Base-by-base conservation (phyloP, 2,888 invertebrate genomes). In the Folsomia manolachei region DNA sequence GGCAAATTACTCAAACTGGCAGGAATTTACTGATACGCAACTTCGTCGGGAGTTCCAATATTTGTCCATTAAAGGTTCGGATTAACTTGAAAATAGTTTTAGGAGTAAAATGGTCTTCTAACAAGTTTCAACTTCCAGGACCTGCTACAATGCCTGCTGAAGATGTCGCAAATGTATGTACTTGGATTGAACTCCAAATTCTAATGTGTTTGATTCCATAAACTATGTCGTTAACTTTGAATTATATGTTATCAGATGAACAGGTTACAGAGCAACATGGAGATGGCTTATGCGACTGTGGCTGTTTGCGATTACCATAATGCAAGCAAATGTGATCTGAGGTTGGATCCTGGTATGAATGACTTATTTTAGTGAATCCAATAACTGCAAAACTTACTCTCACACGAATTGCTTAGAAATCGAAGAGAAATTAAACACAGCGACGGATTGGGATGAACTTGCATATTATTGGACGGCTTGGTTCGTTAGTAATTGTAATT, bases 261-360 rank as follows among this genome's bases (percentile, higher is more conserved):
- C 25, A 63, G 73, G 24, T 24, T 83, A 11, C 78, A 81, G 27
- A 81, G 82, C 1, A 78, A 82, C 19, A 82, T 84, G 82, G 81
- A 82, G 63, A 78, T 81, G 11, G 82, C 82, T 27, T 84, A 84
- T 76, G 81, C 83, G 63, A 82, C 82, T 14, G 83, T 83, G 0
- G 80, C 77, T 21, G 79, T 83, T 18, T 81, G 81, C 66, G 79
- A 81, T 19, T 81, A 79, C 67, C 75, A 63, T 60, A 79, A 71
- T 76, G 52, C 21, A 7, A 52, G 67, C 2, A 75, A 81, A 52
- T 81, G 81, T 62, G 75, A 76, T 26, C 74, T 79, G 26, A 66
- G 73, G 1, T 65, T 83, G 52, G 82, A 82, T 27, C 84, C 84
- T 78, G 81, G 81, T 81, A 73, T n/a, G n/a, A n/a, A n/a, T n/a